Evolutionary conservation across 92 coral and sea anemone species (phyloP).

Genomic region (Montipora capitata): DNA sequence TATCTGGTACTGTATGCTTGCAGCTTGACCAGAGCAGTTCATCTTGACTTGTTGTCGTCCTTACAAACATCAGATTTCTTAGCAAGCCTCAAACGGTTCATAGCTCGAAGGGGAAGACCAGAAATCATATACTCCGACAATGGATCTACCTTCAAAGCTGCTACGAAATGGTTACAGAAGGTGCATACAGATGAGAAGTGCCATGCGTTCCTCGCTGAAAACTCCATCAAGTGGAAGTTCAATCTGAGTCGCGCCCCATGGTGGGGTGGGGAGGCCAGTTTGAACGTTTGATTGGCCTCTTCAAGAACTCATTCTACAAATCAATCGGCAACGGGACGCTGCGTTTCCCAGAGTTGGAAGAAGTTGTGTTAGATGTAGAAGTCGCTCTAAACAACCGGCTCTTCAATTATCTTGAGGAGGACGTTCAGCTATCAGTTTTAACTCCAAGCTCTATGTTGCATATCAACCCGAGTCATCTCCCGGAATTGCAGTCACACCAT

Average conservation of each 20-base stretch:
- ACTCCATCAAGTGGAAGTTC: too few species aligned
- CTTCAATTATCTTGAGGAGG: background rate
- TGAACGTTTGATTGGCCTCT: constrained; percentile 6
- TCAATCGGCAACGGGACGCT: background rate
- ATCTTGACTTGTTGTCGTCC: background rate
- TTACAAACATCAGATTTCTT: background rate
- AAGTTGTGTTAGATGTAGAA: background rate
- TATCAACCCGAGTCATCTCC: background rate
- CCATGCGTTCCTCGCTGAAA: background rate
- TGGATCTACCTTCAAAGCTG: background rate
- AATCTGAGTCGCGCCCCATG: constrained; percentile 3
- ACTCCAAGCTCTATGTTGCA: background rate
- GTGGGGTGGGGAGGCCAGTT: constrained; percentile 9
- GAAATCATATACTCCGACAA: background rate
- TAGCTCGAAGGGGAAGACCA: background rate
- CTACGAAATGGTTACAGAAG: background rate
- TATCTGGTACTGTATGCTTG: background rate
- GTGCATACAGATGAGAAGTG: background rate
- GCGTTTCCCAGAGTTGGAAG: background rate
- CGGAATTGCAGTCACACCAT: background rate
- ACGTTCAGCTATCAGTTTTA: background rate
- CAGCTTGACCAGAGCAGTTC: constrained; percentile 7
- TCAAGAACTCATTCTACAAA: background rate
- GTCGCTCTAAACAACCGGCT: background rate
- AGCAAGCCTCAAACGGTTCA: constrained; percentile 1